Base-by-base conservation (phyloP, 2,113 vertebrate species). In the Myotis yumanensis region DNA sequence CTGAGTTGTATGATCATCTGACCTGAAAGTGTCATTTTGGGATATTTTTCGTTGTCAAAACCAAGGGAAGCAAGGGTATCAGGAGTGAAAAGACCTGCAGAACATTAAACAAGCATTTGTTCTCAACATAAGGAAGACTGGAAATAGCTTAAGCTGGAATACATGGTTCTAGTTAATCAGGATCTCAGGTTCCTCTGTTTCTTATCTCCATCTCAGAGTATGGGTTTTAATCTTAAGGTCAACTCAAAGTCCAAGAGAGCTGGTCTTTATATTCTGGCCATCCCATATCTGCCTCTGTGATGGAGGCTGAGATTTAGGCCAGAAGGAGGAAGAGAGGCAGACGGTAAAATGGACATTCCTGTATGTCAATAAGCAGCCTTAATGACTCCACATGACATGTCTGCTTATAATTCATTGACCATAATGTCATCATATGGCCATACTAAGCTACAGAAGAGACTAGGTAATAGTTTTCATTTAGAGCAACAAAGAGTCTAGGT, bases 21-120 rank as follows among this genome's bases (percentile, higher is more conserved):
- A 90, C 57, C 52, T 4, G 37, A 72, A 87, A 83, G 37, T 62
- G 25, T 91, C 9, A 75, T 57, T 95, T 96, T 79, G 66, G 25
- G n/a, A 32, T 71, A 76, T 35, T 80, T 96, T 68, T 62, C 12
- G 11, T 69, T 82, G 37, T 91, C 35, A 93, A 62, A 89, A 80
- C 20, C 77, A 89, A 69, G 72, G 66, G 66, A 62, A 80, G 40
- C 40, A 93, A 66, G 59, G 18, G 9, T 57, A 30, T 43, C 37
- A 59, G 20, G 52, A 79, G 20, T 48, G 81, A 72, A 79, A 37
- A 79, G 35, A 54, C 32, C 18, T 59, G 30, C 80, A 81, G 79
- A 48, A 54, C 17, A 80, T 73, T 73, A 71, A 76, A 46, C 17
- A 85, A 52, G n/a, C 22, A n/a, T 85, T 66, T 87, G 28, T 79